Evolutionary conservation across 2,888 invertebrate genomes (phyloP).

Genomic region (Noctua janthe): DNA sequence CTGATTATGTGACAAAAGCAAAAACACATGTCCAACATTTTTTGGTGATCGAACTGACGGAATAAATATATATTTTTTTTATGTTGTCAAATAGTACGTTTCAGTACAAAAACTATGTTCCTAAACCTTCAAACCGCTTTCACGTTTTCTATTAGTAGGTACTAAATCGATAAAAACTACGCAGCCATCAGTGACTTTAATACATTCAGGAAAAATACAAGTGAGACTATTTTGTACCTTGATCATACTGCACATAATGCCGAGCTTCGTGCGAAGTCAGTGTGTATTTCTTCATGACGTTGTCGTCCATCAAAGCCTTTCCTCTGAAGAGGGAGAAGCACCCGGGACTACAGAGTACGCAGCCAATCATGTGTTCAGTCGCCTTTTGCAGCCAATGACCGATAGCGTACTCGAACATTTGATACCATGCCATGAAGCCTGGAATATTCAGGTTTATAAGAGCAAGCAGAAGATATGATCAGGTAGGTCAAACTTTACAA

Average conservation of each 20-base stretch:
- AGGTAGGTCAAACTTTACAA: background rate
- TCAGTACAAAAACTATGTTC: background rate
- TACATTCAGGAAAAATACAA: slow-evolving; percentile 15
- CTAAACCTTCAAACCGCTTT: slow-evolving; percentile 13
- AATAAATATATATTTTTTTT: no score
- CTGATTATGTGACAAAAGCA: no score
- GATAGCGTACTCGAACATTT: slow-evolving; percentile 99
- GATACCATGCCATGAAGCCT: slow-evolving; percentile 99
- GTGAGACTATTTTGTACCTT: slow-evolving; percentile 88
- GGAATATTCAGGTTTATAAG: slow-evolving; percentile 97
- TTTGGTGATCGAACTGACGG: no score
- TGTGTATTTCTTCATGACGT: slow-evolving; percentile 97
- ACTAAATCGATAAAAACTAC: background rate
- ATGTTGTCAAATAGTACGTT: background rate
- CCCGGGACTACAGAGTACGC: slow-evolving; percentile 99
- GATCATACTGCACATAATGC: slow-evolving; percentile 98
- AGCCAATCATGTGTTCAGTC: slow-evolving; percentile 99
- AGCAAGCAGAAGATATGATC: slow-evolving; percentile 94
- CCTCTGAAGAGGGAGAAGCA: slow-evolving; percentile 98
- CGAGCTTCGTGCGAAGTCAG: slow-evolving; percentile 94
- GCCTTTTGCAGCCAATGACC: slow-evolving; percentile 99
- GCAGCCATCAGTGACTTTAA: background rate
- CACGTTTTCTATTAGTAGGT: background rate
- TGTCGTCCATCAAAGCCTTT: slow-evolving; percentile 96
- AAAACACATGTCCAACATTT: no score